Conservation (phyloP, 37 sponge, comb jelly and placozoan genomes). For the Halichondria panicea region DNA sequence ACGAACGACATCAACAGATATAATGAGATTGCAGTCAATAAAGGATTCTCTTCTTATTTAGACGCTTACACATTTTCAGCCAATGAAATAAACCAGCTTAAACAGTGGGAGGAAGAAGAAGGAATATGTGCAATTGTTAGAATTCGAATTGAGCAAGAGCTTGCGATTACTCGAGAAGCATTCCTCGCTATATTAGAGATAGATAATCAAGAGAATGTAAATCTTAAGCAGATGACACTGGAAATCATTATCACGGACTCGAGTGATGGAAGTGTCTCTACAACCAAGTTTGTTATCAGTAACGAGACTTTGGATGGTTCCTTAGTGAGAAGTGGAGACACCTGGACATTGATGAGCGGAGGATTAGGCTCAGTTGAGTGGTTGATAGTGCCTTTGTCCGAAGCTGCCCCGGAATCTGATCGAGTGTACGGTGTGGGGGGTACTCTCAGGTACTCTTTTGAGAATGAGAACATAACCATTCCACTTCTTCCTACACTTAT, state of each 20-base stretch:
- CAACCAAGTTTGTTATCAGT: conserved; percentile 19
- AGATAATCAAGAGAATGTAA: conserved; percentile 22
- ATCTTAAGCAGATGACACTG: background rate
- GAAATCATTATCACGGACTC: conserved; percentile 21
- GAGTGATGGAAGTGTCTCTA: background rate
- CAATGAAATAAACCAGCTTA: conserved; percentile 7
- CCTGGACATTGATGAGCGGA: conserved; percentile 8
- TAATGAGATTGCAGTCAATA: conserved; percentile 4
- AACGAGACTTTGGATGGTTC: conserved; percentile 33
- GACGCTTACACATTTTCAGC: conserved; percentile 36
- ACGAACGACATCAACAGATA: background rate
- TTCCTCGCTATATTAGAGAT: conserved; percentile 44
- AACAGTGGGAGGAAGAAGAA: conserved; percentile 18
- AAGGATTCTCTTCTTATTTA: conserved; percentile 35
- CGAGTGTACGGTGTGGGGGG: conserved; percentile 26
- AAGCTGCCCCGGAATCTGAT: conserved; percentile 37
- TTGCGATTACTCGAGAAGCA: conserved; percentile 39
- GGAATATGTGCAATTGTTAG: conserved; percentile 51
- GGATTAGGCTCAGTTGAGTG: conserved; percentile 19
- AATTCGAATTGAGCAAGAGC: conserved; percentile 39
- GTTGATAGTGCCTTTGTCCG: conserved; percentile 36
- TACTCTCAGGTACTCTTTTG: conserved; percentile 5
- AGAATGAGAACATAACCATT: conserved; percentile 20
- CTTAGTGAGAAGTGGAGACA: background rate
- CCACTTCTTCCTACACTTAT: conserved; percentile 28